A percentile compares a stretch with the other conserved stretches of the same genome.
Conservation (phyloP, 2,888 invertebrate species). For the Pachymerium ferrugineum region DNA sequence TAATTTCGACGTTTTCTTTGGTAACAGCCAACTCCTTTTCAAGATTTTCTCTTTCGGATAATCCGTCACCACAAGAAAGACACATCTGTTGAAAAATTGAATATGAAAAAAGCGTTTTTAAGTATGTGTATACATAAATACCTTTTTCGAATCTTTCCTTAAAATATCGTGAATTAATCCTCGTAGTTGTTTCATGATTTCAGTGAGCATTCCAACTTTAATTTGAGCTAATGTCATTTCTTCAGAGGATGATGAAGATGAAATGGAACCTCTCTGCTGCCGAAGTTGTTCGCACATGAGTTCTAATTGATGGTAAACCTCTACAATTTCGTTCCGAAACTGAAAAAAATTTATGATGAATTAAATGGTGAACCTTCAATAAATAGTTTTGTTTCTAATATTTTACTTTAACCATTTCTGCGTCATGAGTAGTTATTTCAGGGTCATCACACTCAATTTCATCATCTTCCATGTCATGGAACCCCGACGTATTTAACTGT, state of each 20-base stretch:
- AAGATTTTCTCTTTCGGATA: conserved; percentile 38
- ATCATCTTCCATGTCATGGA: conserved; percentile 41
- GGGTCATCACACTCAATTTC: conserved; percentile 48
- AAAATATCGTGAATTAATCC: conserved; percentile 42
- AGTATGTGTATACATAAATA: conserved; percentile 23
- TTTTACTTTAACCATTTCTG: conserved; percentile 40
- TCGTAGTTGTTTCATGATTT: conserved; percentile 42
- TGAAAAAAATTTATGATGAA: too few relatives aligned
- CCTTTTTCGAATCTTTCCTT: conserved; percentile 38
- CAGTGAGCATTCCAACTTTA: conserved; percentile 39
- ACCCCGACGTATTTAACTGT: conserved; percentile 41
- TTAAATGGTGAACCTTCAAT: too few relatives aligned
- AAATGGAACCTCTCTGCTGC: conserved; percentile 40
- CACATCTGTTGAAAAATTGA: conserved; percentile 37
- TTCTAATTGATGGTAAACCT: conserved; percentile 49
- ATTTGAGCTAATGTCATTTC: conserved; percentile 39
- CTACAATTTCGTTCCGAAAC: conserved; percentile 50
- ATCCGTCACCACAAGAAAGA: conserved; percentile 39
- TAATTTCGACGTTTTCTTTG: conserved; percentile 58
- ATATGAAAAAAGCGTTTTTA: background rate
- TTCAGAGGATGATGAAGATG: conserved; percentile 39
- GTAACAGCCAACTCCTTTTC: conserved; percentile 37
- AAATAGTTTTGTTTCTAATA: background rate
- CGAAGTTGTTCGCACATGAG: conserved; percentile 47
- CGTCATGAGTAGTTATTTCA: conserved; percentile 37